Base-by-base conservation (phyloP, 1,140 invertebrate species). In the Drosophila melanica region DNA sequence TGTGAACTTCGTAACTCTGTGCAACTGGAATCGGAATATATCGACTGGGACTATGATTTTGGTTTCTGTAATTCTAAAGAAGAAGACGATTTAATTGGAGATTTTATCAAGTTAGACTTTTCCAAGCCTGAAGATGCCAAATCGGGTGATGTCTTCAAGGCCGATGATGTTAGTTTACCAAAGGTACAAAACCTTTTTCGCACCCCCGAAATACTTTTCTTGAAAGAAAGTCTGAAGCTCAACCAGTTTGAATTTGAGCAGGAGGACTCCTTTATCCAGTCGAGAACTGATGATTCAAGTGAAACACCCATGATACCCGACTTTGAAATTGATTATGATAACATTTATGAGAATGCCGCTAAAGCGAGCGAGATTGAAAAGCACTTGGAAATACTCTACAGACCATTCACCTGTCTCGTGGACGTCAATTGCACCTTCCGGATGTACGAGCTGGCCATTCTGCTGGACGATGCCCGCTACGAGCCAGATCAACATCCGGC, bases 331-430 rank as follows among this genome's bases (percentile, higher is more conserved):
- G 54, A 81, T 39, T 89, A 70, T 14, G 45, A 79, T 6, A 65
- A 59, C n/a, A 45, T 87, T 7, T 87, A 75, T 5, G 66, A 79
- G 4, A 42, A 89, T 14, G 6, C 77, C 3, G 47, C 7, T 4
- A 79, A 79, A 3, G 16, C 73, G 14, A 9, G 7, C 7, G 47
- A 42, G 4, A 54, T 79, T 12, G 84, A 89, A 4, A 74, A 79
- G n/a, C 53, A 77, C 0, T 48, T 87, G 18, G 48, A 87, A 5
- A 20, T 87, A 59, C 67, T 74, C 3, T 87, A 74, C 14, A 67
- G 72, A 65, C 84, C 82, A 9, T 87, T 89, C n/a, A 74, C 41
- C n/a, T 79, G 76, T 9, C 0, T 35, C 0, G 64, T 89, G 20
- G 72, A 89, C 14, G 41, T 79, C 18, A 51, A 53, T 7, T 89